Conservation (phyloP, 1,140 invertebrate genomes). For the Drosophila tsacasi region DNA sequence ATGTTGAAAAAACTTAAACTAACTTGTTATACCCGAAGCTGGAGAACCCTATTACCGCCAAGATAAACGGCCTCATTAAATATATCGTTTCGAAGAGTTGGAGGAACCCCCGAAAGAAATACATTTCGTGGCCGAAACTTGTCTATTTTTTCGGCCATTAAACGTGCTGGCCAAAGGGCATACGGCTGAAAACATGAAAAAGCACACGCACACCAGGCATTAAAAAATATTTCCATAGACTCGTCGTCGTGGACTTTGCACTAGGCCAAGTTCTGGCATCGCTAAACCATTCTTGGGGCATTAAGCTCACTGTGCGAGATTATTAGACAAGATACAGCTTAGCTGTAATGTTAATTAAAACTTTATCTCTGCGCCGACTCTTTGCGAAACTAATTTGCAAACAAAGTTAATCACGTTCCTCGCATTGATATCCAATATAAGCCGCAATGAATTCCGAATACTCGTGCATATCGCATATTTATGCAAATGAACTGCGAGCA, state of each 20-base stretch:
- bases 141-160: constrained; percentile 52
- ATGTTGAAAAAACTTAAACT: not conserved
- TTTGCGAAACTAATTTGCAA: constrained; percentile 71
- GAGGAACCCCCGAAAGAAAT: constrained; percentile 33
- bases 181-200: constrained; percentile 1
- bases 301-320: constrained; percentile 57
- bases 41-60: constrained; percentile 12
- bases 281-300: constrained; percentile 31
- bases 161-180: constrained; percentile 46
- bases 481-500: constrained; percentile 67
- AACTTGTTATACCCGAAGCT: constrained; percentile 42
- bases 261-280: constrained; percentile 7
- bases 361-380: constrained; percentile 41
- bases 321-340: constrained; percentile 46
- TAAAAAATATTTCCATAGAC: constrained; percentile 41
- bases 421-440: constrained; percentile 63
- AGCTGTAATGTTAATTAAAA: constrained; percentile 81
- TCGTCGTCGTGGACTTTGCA: not conserved
- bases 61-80: constrained; percentile 56
- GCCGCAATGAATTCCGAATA: constrained; percentile 61
- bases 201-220: constrained; percentile 12
- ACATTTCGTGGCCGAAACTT: constrained; percentile 50
- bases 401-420: constrained; percentile 70
- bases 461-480: constrained; percentile 59
- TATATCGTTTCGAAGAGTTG: constrained; percentile 47